phyloP scores from a whole-genome alignment of 2,113 vertebrate species.

The Lasiurus cinereus region DNA sequence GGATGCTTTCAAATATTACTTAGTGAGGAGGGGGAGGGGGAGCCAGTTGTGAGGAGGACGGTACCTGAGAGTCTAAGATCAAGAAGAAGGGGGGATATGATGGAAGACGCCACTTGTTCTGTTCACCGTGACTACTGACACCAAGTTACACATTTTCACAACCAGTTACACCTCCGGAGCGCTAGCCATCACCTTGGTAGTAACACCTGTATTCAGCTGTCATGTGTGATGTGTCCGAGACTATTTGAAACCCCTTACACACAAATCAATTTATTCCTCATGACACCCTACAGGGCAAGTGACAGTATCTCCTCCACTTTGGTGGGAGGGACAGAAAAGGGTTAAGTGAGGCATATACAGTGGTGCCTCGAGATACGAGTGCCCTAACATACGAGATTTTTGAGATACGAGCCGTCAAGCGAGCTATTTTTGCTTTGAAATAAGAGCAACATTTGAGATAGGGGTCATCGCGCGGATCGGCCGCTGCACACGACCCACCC shows the following conservation, averaged over 20 bases:
- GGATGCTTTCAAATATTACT: background rate
- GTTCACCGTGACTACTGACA: background rate
- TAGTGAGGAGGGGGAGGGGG: background rate
- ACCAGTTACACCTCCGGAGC: background rate
- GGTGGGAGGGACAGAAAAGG: background rate
- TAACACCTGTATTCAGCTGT: background rate
- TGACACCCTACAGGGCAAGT: background rate
- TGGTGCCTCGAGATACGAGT: too few relatives aligned
- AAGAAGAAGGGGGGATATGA: background rate
- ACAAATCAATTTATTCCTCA: background rate
- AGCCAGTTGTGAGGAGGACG: background rate
- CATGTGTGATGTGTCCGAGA: background rate
- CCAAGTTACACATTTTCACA: background rate
- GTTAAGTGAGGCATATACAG: background rate
- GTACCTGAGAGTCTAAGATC: background rate
- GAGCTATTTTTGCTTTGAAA: too few relatives aligned
- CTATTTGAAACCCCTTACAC: background rate
- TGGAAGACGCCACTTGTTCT: background rate
- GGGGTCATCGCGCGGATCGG: too few relatives aligned
- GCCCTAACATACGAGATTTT: too few relatives aligned
- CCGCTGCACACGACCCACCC: too few relatives aligned
- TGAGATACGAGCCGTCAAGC: too few relatives aligned
- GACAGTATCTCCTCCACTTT: background rate
- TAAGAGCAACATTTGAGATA: too few relatives aligned
- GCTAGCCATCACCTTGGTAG: background rate